A percentile compares a stretch with the other conserved stretches of the same genome.
Evolutionary conservation across 2,797 vertebrate genomes (phyloP).

Genomic region (Eupleurogrammus muticus): DNA sequence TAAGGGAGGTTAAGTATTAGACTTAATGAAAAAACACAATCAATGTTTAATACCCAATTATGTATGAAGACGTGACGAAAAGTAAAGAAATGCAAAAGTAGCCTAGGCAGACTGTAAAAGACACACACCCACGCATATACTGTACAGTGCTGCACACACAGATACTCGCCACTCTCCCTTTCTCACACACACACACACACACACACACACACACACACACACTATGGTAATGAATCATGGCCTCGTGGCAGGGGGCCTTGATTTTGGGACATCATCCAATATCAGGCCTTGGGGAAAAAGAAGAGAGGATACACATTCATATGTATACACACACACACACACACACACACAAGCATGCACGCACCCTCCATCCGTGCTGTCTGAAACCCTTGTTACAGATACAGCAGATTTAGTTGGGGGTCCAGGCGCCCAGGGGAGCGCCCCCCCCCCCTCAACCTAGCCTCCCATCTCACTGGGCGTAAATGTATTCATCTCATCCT

Average conservation of each 20-base stretch:
- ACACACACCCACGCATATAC: constrained; percentile 8
- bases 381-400: constrained; percentile 73
- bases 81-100: background rate
- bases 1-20: background rate
- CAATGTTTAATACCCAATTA: background rate
- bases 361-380: constrained; percentile 16
- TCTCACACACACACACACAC: constrained; percentile 12
- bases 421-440: constrained; percentile 48
- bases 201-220: constrained; percentile 28
- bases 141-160: constrained; percentile 3
- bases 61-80: background rate
- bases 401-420: constrained; percentile 67
- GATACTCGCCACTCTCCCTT: constrained; percentile 16
- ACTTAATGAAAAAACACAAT: background rate
- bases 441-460: constrained; percentile 24
- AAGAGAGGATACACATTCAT: constrained; percentile 37
- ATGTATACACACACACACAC: constrained; percentile 9
- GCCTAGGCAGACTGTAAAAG: background rate
- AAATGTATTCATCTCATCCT: constrained; percentile 83
- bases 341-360: constrained; percentile 23
- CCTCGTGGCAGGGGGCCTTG: constrained; percentile 70
- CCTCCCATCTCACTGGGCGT: constrained; percentile 71
- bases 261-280: constrained; percentile 78
- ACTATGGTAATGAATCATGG: constrained; percentile 72
- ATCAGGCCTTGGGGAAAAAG: constrained; percentile 74